A percentile compares a stretch with the other conserved stretches of the same genome.
Conservation (phyloP, 2,113 vertebrate genomes). For the Hepsetus odoe region DNA sequence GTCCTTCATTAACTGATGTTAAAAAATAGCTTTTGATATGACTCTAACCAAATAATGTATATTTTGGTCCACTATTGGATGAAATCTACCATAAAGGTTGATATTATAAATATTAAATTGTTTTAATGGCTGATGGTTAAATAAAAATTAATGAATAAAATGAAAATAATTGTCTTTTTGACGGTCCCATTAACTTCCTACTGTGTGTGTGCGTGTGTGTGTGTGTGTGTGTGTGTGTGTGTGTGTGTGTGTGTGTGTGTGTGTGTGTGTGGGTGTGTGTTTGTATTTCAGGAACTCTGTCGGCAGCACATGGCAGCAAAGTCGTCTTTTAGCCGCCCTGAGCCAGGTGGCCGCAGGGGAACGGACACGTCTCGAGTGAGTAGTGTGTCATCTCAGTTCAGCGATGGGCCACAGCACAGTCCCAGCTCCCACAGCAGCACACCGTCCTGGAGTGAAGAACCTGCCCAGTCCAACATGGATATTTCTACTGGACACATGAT, state of each 20-base stretch:
- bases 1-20: too few species aligned
- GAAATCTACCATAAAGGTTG: too few species aligned
- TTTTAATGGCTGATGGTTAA: too few species aligned
- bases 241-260: too few species aligned
- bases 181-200: not conserved
- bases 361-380: slow-evolving; percentile 92
- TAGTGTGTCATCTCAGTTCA: slow-evolving; percentile 97
- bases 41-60: too few species aligned
- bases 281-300: slow-evolving; percentile 85
- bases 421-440: slow-evolving; percentile 98
- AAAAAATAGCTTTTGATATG: too few species aligned
- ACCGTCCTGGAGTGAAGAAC: slow-evolving; percentile 96
- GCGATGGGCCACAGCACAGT: slow-evolving; percentile 91
- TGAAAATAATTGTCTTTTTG: too few species aligned
- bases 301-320: slow-evolving; percentile 97
- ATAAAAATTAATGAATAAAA: too few species aligned
- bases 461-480: slow-evolving; percentile 98
- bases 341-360: slow-evolving; percentile 70
- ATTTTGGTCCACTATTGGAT: not conserved
- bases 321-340: slow-evolving; percentile 82
- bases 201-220: not conserved
- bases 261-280: too few species aligned
- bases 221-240: too few species aligned
- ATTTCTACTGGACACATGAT: slow-evolving; percentile 99
- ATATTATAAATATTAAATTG: too few species aligned